Evolutionary conservation across 2,888 invertebrate species (phyloP), one percentile per base, ranked within the genome.

Genomic region (Drosophila vallismaia): DNA sequence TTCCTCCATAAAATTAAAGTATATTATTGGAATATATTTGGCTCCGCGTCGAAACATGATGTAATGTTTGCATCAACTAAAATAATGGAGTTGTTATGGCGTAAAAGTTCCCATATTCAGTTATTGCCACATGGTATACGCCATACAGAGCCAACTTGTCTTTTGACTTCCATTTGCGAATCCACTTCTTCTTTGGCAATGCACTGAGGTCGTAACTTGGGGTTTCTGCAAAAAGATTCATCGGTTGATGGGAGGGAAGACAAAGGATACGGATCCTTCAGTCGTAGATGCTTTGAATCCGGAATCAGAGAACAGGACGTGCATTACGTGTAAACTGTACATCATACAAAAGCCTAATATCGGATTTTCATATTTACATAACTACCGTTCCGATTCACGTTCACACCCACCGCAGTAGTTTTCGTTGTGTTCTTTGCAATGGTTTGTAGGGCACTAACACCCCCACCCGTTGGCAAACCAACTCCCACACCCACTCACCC

Each of bases 301-400:
- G 6, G n/a, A 36, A 6, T n/a, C 36, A n/a, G 2, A 36, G 36
- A 4, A 33, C 4, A 33, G 33, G 4, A 10, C 10, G 10, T n/a
- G 19, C 19, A 33, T 33, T 33, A 33, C 1, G 33, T 10, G 10
- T 10, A 10, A 10, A 58, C 14, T 45, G 2, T 9, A 56, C 10
- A 44, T 19, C 48, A 45, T 49, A 45, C 24, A 31, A 46, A 81
- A 84, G 81, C 79, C 77, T 86, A 77, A 83, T 86, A 84, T 86
- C 85, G 78, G 84, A 86, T 86, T 84, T 84, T 86, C 78, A 70
- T 86, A 84, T 84, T 84, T 86, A 79, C 82, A 82, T 85, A 82
- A 79, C 83, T 83, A 79, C 72, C 80, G 83, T 79, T 77, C 74
- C 63, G 68, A 58, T 56, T 52, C 52, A 70, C 57, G 46, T 48